Base-by-base conservation (phyloP, 2,113 vertebrate species). In the Nanorana parkeri region DNA sequence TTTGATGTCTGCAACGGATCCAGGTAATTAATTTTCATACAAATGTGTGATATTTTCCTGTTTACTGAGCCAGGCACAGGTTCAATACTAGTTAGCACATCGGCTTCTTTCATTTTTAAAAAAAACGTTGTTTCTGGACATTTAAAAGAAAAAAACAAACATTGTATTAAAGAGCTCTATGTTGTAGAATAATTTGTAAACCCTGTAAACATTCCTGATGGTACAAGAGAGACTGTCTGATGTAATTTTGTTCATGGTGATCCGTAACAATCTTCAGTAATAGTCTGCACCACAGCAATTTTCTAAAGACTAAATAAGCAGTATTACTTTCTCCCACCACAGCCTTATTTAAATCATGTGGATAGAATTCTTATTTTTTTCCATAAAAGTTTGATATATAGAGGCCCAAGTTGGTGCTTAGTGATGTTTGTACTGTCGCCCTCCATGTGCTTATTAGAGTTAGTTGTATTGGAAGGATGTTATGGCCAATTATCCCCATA, bases 1-100 rank as follows among this genome's bases (percentile, higher is more conserved):
- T 0, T 88, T 97, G 88, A 94, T 96, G 87, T 96, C 95, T 75
- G 92, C 95, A 83, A 96, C 94, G 85, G 95, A 96, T 86, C 95
- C 95, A 94, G 94, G 96, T 96, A 95, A 87, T 20, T 5, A 0
- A 82, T 47, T 6, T 36, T 60, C 52, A 16, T 28, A 20, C 26
- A 29, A 69, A 36, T 41, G 51, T 23, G 73, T 13, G 41, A 56
- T 56, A 28, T 54, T 26, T 26, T 67, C 61, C 41, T 17, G 78
- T 28, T 54, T 81, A 68, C 29, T 54, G 67, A 68, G 55, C 63
- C 66, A 80, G 41, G 52, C 23, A 16, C 16, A 15, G 17, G 47
- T 28, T 60, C 71, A 21, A 28, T 23, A 21, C 51, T 36, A 3
- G 7, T 63, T 26, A 79, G 67, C 65, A 78, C 28, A 68, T 29